These are phyloP conservation scores for Apodemus speciosus DNA, from an alignment of 2,113 vertebrate species.

Conservation along the genomic window DNA sequence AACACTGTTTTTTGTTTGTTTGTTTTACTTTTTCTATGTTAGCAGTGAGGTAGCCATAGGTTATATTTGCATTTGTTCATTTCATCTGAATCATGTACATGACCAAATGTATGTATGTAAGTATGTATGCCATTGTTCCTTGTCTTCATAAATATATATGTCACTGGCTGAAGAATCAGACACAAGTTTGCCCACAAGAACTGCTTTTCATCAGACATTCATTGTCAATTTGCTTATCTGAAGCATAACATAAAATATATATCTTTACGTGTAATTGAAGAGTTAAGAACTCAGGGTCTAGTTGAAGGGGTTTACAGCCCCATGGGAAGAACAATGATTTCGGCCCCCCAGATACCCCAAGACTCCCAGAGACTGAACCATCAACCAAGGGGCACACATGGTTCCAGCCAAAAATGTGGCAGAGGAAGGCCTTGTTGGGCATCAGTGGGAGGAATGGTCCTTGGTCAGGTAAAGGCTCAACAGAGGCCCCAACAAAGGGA, in stretches of 20 bases:
- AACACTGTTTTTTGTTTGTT: not conserved
- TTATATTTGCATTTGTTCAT: not conserved
- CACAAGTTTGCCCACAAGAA: not conserved
- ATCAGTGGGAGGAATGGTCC: no score
- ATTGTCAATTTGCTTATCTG: not conserved
- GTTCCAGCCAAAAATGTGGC: no score
- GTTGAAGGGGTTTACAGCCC: no score
- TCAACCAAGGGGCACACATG: no score
- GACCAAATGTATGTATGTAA: no score
- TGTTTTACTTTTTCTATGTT: not conserved
- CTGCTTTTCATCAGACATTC: not conserved
- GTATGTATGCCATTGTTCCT: not conserved
- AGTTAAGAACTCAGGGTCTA: not conserved
- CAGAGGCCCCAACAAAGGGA: no score
- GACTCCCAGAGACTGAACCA: no score
- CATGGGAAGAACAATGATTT: no score
- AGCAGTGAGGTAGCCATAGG: not conserved
- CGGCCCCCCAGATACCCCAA: no score
- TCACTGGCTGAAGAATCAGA: not conserved
- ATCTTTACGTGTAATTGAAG: not conserved
- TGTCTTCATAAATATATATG: not conserved
- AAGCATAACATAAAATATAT: not conserved
- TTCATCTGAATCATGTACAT: not conserved
- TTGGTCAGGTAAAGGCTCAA: no score
- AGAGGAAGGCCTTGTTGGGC: no score